These are phyloP conservation scores for Macroramphosus scolopax DNA, from an alignment of 2,797 vertebrate species.

Conservation along the genomic window DNA sequence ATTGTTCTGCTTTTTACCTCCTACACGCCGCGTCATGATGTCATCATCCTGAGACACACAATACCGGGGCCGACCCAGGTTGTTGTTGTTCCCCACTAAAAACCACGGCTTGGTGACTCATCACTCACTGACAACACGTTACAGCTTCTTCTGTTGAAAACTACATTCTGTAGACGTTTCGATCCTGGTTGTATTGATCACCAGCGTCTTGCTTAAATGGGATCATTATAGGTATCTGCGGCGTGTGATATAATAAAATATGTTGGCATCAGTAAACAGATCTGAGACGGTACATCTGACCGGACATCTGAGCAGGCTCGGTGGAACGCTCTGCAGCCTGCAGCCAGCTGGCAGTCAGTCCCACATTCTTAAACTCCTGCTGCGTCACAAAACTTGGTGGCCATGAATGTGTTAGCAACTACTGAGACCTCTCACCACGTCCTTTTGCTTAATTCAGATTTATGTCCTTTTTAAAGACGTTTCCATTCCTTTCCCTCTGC, in stretches of 20 bases:
- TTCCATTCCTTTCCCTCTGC: conserved; percentile 26
- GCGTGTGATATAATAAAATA: too few relatives aligned
- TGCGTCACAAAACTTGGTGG: conserved; percentile 48
- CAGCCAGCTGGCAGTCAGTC: conserved; percentile 57
- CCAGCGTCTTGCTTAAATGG: not conserved
- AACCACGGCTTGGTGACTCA: conserved; percentile 33
- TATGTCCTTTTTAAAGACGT: conserved; percentile 63
- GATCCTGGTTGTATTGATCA: conserved; percentile 3
- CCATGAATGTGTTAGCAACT: conserved; percentile 69
- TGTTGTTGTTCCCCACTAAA: conserved; percentile 46
- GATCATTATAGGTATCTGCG: not conserved
- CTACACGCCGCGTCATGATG: conserved; percentile 65
- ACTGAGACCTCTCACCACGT: conserved; percentile 68
- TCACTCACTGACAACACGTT: conserved; percentile 36
- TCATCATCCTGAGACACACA: conserved; percentile 59
- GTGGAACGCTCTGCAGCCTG: conserved; percentile 22
- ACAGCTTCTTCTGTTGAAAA: conserved; percentile 5
- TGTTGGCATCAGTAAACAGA: conserved; percentile 7
- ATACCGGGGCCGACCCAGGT: conserved; percentile 14
- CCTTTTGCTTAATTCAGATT: conserved; percentile 70
- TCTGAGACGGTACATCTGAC: not conserved
- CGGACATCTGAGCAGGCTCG: conserved; percentile 24
- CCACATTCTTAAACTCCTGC: conserved; percentile 52
- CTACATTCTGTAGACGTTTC: conserved; percentile 9
- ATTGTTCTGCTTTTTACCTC: conserved; percentile 63